Evolutionary conservation across 2,113 vertebrate species (phyloP).

Genomic region (Prietella phreatophila): DNA sequence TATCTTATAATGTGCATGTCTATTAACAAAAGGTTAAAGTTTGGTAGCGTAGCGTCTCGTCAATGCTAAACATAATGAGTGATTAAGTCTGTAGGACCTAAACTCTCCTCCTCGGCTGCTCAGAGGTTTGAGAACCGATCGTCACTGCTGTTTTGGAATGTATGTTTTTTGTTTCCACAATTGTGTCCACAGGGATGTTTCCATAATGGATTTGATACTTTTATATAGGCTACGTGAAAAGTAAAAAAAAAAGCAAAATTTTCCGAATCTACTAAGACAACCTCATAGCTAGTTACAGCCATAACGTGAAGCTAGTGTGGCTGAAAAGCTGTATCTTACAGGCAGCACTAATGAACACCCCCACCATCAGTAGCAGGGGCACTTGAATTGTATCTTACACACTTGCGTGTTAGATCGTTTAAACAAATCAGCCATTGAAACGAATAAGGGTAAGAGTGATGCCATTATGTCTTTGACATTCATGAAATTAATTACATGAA

Average conservation of each 20-base stretch:
- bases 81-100: background rate
- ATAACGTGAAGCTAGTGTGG: constrained; percentile 62
- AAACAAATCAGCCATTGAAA: constrained; percentile 36
- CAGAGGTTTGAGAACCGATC: background rate
- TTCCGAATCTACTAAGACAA: background rate
- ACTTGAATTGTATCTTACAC: constrained; percentile 25
- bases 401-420: constrained; percentile 31
- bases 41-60: background rate
- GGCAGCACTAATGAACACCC: background rate
- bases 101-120: background rate
- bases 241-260: background rate
- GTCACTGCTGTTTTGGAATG: background rate
- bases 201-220: background rate
- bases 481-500: constrained; percentile 47
- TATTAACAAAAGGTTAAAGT: background rate
- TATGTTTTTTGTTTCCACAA: background rate
- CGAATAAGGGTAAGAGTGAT: constrained; percentile 37
- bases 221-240: background rate
- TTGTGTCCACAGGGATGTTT: background rate
- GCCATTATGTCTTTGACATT: constrained; percentile 46
- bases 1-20: background rate
- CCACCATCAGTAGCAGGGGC: constrained; percentile 1
- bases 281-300: background rate
- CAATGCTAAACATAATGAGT: background rate
- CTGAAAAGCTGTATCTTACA: constrained; percentile 38